These are phyloP conservation scores for Coreoperca whiteheadi DNA, from an alignment of 2,113 vertebrate species.

Conservation along the genomic window DNA sequence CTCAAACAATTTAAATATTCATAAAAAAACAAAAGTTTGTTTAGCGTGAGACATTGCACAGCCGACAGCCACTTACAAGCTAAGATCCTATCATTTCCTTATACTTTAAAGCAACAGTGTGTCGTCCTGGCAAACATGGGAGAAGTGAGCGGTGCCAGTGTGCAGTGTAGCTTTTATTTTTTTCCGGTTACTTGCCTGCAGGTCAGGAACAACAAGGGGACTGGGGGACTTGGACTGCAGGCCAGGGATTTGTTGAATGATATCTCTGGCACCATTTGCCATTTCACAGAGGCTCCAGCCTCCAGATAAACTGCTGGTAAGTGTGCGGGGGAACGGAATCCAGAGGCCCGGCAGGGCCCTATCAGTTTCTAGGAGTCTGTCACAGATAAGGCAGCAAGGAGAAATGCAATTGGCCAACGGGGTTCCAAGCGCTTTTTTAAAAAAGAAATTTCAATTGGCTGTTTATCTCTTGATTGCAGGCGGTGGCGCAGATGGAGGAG, in stretches of 20 bases:
- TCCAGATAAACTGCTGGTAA: conserved; percentile 81
- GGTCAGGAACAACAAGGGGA: conserved; percentile 42
- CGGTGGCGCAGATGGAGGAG: conserved; percentile 55
- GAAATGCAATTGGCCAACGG: conserved; percentile 66
- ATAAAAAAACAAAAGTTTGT: conserved; percentile 14
- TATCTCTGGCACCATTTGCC: conserved; percentile 78
- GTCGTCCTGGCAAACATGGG: conserved; percentile 18
- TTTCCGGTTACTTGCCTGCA: background rate
- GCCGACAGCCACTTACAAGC: conserved; percentile 18
- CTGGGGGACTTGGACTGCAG: conserved; percentile 38
- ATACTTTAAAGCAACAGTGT: conserved; percentile 15
- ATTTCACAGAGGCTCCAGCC: conserved; percentile 80
- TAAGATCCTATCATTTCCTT: conserved; percentile 8
- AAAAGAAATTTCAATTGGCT: conserved; percentile 75
- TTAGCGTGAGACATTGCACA: background rate
- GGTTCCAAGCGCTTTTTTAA: conserved; percentile 63
- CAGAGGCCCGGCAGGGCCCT: conserved; percentile 76
- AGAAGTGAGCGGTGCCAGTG: conserved; percentile 33
- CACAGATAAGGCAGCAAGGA: conserved; percentile 80
- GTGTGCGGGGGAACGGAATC: conserved; percentile 82
- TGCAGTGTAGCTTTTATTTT: background rate
- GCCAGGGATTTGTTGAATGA: conserved; percentile 71
- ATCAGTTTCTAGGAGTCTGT: conserved; percentile 83
- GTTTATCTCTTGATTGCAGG: conserved; percentile 78
- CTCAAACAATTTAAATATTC: conserved; percentile 15